Percentiles rank a stretch among this genome's conserved stretches.
These are phyloP conservation scores for Otolemur crassicaudatus DNA, from an alignment of 2,797 vertebrate species.

Conservation along the genomic window DNA sequence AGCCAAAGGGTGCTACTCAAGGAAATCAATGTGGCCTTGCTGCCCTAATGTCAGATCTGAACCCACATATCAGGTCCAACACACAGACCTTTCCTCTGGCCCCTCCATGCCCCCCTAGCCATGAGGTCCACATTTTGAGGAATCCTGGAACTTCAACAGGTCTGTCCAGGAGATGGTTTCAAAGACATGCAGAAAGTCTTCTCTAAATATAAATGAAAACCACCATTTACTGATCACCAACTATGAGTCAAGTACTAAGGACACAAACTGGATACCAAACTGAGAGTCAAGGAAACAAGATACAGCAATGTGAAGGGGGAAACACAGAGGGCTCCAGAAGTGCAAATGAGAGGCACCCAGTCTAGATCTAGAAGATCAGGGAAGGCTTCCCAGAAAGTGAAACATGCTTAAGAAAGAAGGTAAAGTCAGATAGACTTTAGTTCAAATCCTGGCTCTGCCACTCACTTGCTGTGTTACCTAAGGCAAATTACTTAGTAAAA, in stretches of 20 bases:
- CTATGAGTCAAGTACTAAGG: background rate
- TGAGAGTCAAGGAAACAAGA: background rate
- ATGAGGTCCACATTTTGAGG: background rate
- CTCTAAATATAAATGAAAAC: constrained; percentile 8
- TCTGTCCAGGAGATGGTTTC: constrained; percentile 1
- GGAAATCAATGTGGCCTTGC: background rate
- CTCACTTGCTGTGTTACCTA: background rate
- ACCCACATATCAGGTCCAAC: background rate
- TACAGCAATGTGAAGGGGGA: background rate
- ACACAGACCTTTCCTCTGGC: background rate
- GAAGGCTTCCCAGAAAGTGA: background rate
- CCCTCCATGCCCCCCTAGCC: background rate
- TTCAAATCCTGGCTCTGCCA: constrained; percentile 8
- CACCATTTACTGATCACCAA: background rate
- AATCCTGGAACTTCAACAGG: background rate
- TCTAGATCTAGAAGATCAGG: background rate
- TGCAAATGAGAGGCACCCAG: background rate
- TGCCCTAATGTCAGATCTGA: background rate
- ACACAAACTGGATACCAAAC: background rate
- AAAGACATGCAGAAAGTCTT: background rate
- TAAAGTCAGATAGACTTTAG: background rate
- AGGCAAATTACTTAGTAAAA: constrained; percentile 22
- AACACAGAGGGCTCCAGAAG: background rate
- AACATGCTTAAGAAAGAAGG: background rate
- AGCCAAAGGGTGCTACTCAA: background rate